Evolutionary conservation across 2,888 invertebrate species (phyloP).

Genomic region (Bellardia bayeri): DNA sequence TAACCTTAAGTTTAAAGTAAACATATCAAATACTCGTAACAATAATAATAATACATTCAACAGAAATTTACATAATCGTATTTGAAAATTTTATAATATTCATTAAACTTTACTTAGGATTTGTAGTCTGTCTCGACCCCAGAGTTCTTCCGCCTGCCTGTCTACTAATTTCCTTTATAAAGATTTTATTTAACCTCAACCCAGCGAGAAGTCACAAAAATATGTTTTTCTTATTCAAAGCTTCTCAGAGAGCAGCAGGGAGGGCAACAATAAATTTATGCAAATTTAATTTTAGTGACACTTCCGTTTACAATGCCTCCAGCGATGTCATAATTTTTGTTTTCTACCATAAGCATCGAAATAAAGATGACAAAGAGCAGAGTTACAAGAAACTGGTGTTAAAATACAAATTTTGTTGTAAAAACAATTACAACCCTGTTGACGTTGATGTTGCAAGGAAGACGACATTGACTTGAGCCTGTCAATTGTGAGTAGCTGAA

Average conservation of each 20-base stretch:
- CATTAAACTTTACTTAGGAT: conserved; percentile 73
- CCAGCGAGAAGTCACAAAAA: conserved; percentile 42
- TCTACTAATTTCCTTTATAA: conserved; percentile 68
- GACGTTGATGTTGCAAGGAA: conserved; percentile 17
- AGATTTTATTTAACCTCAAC: conserved; percentile 71
- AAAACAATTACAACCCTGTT: conserved; percentile 54
- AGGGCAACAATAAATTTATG: conserved; percentile 65
- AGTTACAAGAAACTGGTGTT: conserved; percentile 60
- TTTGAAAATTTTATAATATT: conserved; percentile 72
- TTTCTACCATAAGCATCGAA: conserved; percentile 16
- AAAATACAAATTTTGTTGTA: conserved; percentile 59
- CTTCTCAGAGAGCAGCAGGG: neutral
- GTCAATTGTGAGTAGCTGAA: conserved; percentile 54
- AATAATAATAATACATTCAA: conserved; percentile 29
- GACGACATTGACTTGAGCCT: conserved; percentile 51
- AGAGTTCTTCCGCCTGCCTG: neutral
- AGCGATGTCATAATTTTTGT: conserved; percentile 65
- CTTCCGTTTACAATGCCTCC: conserved; percentile 70
- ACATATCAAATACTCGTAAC: conserved; percentile 45
- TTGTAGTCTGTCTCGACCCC: conserved; percentile 52
- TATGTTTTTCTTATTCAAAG: conserved; percentile 51
- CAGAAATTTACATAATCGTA: conserved; percentile 70
- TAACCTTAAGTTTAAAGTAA: neutral
- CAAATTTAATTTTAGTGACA: conserved; percentile 73
- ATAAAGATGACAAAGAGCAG: conserved; percentile 4